Percentiles rank a stretch among this genome's conserved stretches.
phyloP scores from a whole-genome alignment of 2,888 invertebrate genomes.

The Itoplectis maculator region DNA sequence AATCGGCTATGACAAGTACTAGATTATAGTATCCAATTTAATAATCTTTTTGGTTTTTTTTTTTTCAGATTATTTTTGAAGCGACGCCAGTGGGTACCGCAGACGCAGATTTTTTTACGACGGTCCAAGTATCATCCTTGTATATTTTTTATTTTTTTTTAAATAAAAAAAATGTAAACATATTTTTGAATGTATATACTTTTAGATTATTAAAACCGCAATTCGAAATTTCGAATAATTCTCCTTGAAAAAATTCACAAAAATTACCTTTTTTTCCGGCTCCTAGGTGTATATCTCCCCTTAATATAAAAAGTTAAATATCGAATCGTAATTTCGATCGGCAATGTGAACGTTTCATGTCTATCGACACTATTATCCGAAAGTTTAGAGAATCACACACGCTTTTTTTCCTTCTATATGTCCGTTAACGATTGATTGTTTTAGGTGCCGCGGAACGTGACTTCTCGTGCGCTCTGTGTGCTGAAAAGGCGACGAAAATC shows the following conservation, averaged over 20 bases:
- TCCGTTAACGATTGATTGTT: conserved; percentile 51
- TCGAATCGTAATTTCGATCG: conserved; percentile 46
- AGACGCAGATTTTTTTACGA: too few relatives aligned
- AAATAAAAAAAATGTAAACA: too few relatives aligned
- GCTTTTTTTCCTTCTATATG: conserved; percentile 36
- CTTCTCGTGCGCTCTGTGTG: conserved; percentile 17
- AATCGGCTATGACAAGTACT: too few relatives aligned
- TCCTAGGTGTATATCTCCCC: conserved; percentile 1
- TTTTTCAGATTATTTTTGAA: too few relatives aligned
- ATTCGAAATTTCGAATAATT: background rate
- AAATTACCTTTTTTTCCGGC: conserved; percentile 6
- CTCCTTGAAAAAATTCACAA: background rate
- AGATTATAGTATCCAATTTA: too few relatives aligned
- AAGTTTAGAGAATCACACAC: conserved; percentile 55
- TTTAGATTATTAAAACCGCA: background rate
- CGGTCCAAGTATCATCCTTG: too few relatives aligned
- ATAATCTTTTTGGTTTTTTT: too few relatives aligned
- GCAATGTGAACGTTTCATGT: conserved; percentile 24
- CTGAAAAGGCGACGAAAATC: conserved; percentile 2
- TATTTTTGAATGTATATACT: background rate
- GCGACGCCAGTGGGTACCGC: too few relatives aligned
- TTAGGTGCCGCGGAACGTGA: conserved; percentile 47
- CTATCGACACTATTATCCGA: conserved; percentile 35
- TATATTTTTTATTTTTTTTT: too few relatives aligned
- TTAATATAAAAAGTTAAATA: conserved; percentile 57